A percentile compares a stretch with the other conserved stretches of the same genome.
Conservation (phyloP, 2,797 vertebrate genomes). For the Tiaroga cobitis region DNA sequence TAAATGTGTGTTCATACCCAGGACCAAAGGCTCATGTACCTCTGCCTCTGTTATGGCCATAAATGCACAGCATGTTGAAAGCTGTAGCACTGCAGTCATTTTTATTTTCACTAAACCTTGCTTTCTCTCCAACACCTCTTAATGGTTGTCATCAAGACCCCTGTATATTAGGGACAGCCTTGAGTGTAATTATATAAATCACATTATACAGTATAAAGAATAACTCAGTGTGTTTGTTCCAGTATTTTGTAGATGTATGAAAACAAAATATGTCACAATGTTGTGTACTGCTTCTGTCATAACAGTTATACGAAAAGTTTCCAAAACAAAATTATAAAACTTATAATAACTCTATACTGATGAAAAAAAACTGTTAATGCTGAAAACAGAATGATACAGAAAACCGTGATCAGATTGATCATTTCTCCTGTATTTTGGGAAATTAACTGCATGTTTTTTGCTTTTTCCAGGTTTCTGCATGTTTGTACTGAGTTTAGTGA, state of each 20-base stretch:
- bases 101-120: background rate
- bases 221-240: background rate
- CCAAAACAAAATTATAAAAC: background rate
- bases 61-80: slow-evolving; percentile 20
- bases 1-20: background rate
- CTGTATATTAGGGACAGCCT: no score
- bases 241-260: slow-evolving; percentile 2
- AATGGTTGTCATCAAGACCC: background rate
- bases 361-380: background rate
- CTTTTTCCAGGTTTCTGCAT: slow-evolving; percentile 98
- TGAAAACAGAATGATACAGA: no score
- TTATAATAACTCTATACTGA: background rate
- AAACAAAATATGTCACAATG: background rate
- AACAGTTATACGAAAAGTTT: background rate
- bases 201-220: background rate
- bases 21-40: background rate
- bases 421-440: slow-evolving; percentile 16
- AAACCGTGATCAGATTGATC: background rate
- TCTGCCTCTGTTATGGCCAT: slow-evolving; percentile 21
- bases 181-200: background rate
- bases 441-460: slow-evolving; percentile 79
- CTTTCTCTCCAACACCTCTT: background rate
- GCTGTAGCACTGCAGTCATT: background rate
- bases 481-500: slow-evolving; percentile 99
- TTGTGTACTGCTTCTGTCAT: background rate